Base-by-base conservation (phyloP, 1,140 invertebrate genomes). In the Dufourea novaeangliae region DNA sequence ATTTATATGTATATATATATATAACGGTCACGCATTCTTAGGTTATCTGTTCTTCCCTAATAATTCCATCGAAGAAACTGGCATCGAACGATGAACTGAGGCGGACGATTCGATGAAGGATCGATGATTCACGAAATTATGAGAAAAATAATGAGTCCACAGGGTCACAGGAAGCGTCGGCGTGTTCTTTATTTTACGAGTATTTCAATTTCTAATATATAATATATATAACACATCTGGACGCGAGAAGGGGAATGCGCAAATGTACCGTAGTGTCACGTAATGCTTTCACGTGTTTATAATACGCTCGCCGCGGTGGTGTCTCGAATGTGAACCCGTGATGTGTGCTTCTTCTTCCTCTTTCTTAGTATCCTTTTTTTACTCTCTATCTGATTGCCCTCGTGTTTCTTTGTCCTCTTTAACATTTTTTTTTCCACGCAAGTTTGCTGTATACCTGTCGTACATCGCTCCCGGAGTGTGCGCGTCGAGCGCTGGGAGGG, bases 181-280 rank as follows among this genome's bases (percentile, higher is more conserved):
- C 88, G 86, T 91, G 86, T 91, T 82, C 87, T 91, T 91, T 91
- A 90, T 91, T n/a, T n/a, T 91, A 91, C 83, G 90, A 91, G 86
- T 91, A 91, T 90, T 90, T 92, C 87, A 91, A 89, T 91, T 89
- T 91, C 89, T 92, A 91, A 90, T 90, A 90, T 91, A 90, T 88
- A 90, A 89, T 89, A 89, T 91, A 89, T 91, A 90, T 87, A 82
- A 85, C 72, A 80, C 25, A 57, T 69, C 80, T 63, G 62, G 46
- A 66, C 59, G n/a, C n/a, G 64, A 74, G 63, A 59, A 79, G n/a
- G 67, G 68, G 67, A 57, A 79, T 75, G 70, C 77, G 59, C 70
- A 79, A 82, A 82, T 70, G 64, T 82, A 79, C 56, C 75, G 50
- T 69, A 82, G 63, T 79, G 70, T 75, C 74, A 78, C 70, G 64